Evolutionary conservation across 2,888 invertebrate genomes (phyloP).

Genomic region (Noctua comes): DNA sequence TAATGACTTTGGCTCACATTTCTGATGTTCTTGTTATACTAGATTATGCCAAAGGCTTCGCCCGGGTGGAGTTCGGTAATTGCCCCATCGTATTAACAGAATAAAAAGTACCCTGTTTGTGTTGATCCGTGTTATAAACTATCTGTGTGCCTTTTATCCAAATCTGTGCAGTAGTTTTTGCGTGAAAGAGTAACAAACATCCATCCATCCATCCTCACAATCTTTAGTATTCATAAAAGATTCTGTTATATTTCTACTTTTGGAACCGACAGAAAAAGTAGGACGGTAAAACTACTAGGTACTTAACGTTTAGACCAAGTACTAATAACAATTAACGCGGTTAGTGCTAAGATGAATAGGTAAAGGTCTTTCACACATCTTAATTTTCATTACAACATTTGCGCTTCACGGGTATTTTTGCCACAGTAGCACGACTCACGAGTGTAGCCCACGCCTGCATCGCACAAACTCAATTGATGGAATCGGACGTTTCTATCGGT

Average conservation of each 20-base stretch:
- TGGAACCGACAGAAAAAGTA: background rate
- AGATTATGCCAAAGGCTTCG: background rate
- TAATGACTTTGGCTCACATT: constrained; percentile 36
- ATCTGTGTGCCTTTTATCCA: background rate
- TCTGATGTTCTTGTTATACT: background rate
- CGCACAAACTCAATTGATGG: constrained; percentile 42
- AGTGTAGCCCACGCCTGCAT: background rate
- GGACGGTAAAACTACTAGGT: background rate
- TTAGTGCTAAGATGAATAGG: background rate
- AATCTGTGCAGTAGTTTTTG: background rate
- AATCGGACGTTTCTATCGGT: constrained; percentile 13
- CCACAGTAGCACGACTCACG: background rate
- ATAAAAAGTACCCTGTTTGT: background rate
- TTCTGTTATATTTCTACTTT: background rate
- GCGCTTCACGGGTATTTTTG: background rate
- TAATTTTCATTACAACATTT: constrained; percentile 11
- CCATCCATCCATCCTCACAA: background rate
- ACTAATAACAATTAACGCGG: constrained; percentile 20
- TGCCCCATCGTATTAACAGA: background rate
- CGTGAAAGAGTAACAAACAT: background rate
- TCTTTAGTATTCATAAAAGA: background rate
- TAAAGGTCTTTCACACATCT: background rate
- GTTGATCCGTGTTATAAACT: background rate
- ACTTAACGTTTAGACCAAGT: constrained; percentile 8
- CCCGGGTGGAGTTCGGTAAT: background rate